Evolutionary conservation across 2,113 vertebrate genomes (phyloP).

Genomic region (Sarotherodon lohbergeri): DNA sequence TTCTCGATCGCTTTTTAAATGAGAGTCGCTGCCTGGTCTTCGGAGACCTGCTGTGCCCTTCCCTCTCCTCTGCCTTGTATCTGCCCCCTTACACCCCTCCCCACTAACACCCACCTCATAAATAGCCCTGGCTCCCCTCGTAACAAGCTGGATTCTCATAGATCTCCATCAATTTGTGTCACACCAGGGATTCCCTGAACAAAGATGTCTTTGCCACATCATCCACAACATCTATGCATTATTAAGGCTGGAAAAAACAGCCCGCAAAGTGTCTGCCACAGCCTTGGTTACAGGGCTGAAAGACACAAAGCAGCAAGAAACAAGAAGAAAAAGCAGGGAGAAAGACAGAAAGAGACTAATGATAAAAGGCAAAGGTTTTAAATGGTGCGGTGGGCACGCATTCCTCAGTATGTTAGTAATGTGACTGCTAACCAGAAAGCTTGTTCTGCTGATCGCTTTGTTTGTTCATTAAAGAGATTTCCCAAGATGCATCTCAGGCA

Average conservation of each 20-base stretch:
- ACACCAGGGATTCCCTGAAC: constrained; percentile 69
- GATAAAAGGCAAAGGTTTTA: constrained; percentile 44
- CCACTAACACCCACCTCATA: constrained; percentile 38
- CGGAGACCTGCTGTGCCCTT: constrained; percentile 62
- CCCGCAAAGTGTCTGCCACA: constrained; percentile 49
- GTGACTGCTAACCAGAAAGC: constrained; percentile 38
- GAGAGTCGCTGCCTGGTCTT: constrained; percentile 49
- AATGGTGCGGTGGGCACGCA: constrained; percentile 14
- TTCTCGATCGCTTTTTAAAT: constrained; percentile 62
- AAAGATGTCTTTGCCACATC: constrained; percentile 63
- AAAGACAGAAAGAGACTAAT: constrained; percentile 12
- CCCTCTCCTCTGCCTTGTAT: constrained; percentile 40
- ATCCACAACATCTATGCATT: constrained; percentile 68
- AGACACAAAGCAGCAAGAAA: constrained; percentile 14
- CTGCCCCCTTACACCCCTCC: constrained; percentile 13
- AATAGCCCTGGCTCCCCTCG: constrained; percentile 29
- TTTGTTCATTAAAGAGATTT: constrained; percentile 64
- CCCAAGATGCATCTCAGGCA: constrained; percentile 56
- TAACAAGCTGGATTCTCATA: constrained; percentile 64
- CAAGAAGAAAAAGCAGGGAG: neutral
- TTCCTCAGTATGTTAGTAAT: constrained; percentile 20
- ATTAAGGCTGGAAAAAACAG: constrained; percentile 68
- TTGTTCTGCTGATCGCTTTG: neutral
- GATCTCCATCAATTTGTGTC: constrained; percentile 73
- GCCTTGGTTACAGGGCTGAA: constrained; percentile 41